Evolutionary conservation across 2,888 invertebrate genomes (phyloP), one percentile per base, ranked within the genome.

Genomic region (Celastrina argiolus): DNA sequence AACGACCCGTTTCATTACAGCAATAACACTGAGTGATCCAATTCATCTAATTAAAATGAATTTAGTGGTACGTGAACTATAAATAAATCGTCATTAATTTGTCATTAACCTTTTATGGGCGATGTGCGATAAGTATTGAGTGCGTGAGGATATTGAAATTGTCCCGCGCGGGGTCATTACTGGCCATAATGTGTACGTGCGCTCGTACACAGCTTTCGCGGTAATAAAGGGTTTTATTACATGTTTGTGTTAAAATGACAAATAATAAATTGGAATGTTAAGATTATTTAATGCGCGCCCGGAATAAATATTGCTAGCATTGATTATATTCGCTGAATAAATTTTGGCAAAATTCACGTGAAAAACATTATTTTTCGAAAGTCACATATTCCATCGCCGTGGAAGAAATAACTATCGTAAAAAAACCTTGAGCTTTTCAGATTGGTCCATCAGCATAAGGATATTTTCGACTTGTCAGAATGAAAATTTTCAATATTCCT

Each of bases 61-160:
- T 61, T 36, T 36, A 61, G 61, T 61, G 61, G 61, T 34, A 22
- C 51, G 22, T 51, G 59, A 39, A 39, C 61, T 39, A 61, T 61
- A 61, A 61, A 61, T 61, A 61, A 61, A 61, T 14, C 18, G 61
- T 61, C 61, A 61, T 61, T 61, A 61, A 61, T 36, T 36, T 36
- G 61, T 61, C 61, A 61, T 61, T 61, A 61, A 36, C 61, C 39
- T 61, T 34, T 61, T 61, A 61, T 61, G 61, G 39, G 61, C 51
- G 51, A 51, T 18, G 51, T 39, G 39, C 36, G 39, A 39, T 61
- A 61, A 61, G 61, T 61, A 61, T 61, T 61, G 36, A 61, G 22
- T 18, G 18, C 61, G 61, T 36, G 61, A 66, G 59, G 45, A 68
- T 68, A 66, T 68, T 68, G 68, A 66, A 66, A 64, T 64, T 56